Evolutionary conservation across 1,140 invertebrate genomes (phyloP).

Genomic region (Zaprionus vittiger): DNA sequence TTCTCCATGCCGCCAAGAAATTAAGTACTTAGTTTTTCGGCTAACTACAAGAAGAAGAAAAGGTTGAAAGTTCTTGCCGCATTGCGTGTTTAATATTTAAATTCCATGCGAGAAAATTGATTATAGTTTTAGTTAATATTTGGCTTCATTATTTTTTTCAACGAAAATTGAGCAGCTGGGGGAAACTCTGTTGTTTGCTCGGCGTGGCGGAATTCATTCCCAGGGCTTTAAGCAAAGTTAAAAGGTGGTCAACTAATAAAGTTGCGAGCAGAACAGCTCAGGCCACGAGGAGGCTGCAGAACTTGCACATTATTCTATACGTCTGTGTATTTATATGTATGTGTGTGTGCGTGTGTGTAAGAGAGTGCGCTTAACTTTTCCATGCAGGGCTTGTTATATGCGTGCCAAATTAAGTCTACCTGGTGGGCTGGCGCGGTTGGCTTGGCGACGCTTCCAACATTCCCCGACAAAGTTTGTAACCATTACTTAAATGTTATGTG

Average conservation of each 20-base stretch:
- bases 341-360: conserved; percentile 21
- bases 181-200: conserved; percentile 5
- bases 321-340: conserved; percentile 36
- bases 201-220: conserved; percentile 25
- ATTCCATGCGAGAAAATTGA: conserved; percentile 62
- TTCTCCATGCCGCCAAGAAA: conserved; percentile 9
- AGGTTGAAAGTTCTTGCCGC: conserved; percentile 23
- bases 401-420: conserved; percentile 52
- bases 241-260: conserved; percentile 75
- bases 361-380: conserved; percentile 30
- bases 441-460: conserved; percentile 42
- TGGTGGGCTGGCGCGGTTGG: conserved; percentile 27
- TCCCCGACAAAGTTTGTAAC: conserved; percentile 71
- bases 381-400: conserved; percentile 51
- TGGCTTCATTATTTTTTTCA: conserved; percentile 27
- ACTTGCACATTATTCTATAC: conserved; percentile 65
- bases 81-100: conserved; percentile 70
- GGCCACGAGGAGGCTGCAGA: conserved; percentile 59
- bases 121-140: conserved; percentile 51
- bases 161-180: conserved; percentile 32
- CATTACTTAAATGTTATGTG: conserved; percentile 81
- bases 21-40: conserved; percentile 42
- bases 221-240: conserved; percentile 62
- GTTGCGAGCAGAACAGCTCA: conserved; percentile 67
- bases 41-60: conserved; percentile 56